Base-by-base conservation (phyloP, 2,113 vertebrate genomes). In the Loxodonta africana region DNA sequence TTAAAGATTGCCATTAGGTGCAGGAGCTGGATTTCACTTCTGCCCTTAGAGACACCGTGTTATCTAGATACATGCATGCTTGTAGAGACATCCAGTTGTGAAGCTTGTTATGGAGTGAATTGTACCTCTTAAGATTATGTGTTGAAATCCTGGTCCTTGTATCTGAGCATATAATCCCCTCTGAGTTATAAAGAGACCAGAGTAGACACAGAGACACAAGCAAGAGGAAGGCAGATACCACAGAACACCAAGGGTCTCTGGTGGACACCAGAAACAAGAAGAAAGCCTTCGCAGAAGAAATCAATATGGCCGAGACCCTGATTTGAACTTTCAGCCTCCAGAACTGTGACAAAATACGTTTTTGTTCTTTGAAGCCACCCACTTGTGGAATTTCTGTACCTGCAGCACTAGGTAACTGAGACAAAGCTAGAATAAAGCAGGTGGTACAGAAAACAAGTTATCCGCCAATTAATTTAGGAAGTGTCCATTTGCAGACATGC, bases 51-150 rank as follows among this genome's bases (percentile, higher is more conserved):
- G 81, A 73, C 25, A 26, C 41, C 28, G 5, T 57, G 3, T 26
- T 60, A 37, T 53, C 33, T 51, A 3, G 15, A 91, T 37, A 37
- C 53, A 57, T 57, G 53, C 11, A 57, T n/a, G 17, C 63, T 73
- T 74, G 6, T n/a, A 67, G 85, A 69, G 44, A 33, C 4, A 23
- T 20, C 21, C 0, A 0, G 63, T 6, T 3, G 44, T 17, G 23
- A 78, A 65, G 20, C 37, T 23, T 74, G 73, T 23, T 41, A 10
- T 74, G n/a, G 15, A 23, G 41, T 74, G 73, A 74, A 74, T 41
- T 41, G 21, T 2, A 2, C 41, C 28, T 74, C 37, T 37, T 37
- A 74, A 74, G 20, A 74, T 74, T 37, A 3, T 74, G 37, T 74
- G 37, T 41, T 74, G n/a, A 74, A 41, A 41, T 10, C 37, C 37